A percentile compares a stretch with the other conserved stretches of the same genome.
phyloP scores from a whole-genome alignment of 1,140 invertebrate species.

The Lepidurus apus region DNA sequence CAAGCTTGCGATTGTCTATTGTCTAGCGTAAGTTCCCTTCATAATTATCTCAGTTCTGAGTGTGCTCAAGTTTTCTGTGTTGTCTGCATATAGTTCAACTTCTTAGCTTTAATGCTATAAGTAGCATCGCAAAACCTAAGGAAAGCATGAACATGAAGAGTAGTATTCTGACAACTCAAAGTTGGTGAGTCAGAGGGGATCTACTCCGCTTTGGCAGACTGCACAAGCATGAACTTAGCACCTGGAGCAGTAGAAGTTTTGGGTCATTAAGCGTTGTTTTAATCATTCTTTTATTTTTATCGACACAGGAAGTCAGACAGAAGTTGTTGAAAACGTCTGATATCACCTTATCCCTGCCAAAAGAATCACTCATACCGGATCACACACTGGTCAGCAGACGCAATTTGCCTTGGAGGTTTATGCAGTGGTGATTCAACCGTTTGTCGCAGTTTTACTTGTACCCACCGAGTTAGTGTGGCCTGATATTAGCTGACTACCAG shows the following conservation, averaged over 20 bases:
- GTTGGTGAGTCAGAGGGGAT: neutral
- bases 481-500: neutral
- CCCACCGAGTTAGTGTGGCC: neutral
- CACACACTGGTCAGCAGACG: neutral
- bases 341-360: neutral
- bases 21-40: neutral
- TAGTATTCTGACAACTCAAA: neutral
- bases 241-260: neutral
- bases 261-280: neutral
- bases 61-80: neutral
- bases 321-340: constrained; percentile 7
- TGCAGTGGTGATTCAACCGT: neutral
- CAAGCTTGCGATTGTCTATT: neutral
- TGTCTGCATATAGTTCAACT: neutral
- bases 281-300: constrained; percentile 1
- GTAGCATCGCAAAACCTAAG: neutral
- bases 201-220: neutral
- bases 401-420: constrained; percentile 3
- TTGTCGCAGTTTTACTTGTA: neutral
- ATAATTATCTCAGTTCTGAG: neutral
- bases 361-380: neutral
- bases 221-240: neutral
- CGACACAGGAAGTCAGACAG: neutral
- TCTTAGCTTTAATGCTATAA: neutral
- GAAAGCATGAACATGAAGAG: neutral